Conservation (phyloP, 2,888 invertebrate genomes). For the Malthinus seriepunctatus region DNA sequence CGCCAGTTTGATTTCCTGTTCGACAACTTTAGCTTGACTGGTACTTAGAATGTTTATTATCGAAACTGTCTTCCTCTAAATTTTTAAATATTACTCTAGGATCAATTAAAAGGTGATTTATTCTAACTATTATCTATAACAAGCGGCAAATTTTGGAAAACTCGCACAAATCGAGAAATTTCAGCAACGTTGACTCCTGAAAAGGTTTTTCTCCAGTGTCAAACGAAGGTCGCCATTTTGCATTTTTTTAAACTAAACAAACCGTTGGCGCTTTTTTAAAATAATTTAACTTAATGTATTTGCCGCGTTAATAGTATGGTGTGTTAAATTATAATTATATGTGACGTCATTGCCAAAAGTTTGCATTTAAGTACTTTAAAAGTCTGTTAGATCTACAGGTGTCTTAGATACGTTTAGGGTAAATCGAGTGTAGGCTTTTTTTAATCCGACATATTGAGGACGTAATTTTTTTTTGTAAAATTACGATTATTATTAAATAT, state of each 20-base stretch:
- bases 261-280: too few relatives aligned
- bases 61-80: slow-evolving; percentile 36
- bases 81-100: slow-evolving; percentile 36
- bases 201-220: too few relatives aligned
- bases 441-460: not conserved
- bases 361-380: slow-evolving; percentile 29
- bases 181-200: too few relatives aligned
- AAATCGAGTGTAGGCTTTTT: slow-evolving; percentile 14
- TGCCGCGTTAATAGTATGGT: slow-evolving; percentile 19
- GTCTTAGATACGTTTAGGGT: slow-evolving; percentile 9
- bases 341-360: slow-evolving; percentile 33
- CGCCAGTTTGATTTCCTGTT: slow-evolving; percentile 29
- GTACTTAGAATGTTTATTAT: slow-evolving; percentile 29
- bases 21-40: slow-evolving; percentile 24
- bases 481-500: too few relatives aligned
- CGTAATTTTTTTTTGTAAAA: not conserved
- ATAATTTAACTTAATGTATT: not conserved
- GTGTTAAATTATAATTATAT: slow-evolving; percentile 23
- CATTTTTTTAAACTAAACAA: too few relatives aligned
- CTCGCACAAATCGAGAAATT: too few relatives aligned
- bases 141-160: slow-evolving; percentile 7
- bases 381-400: slow-evolving; percentile 22
- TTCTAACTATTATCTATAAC: slow-evolving; percentile 10
- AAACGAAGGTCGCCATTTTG: too few relatives aligned
- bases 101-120: slow-evolving; percentile 37